Evolutionary conservation across 2,797 vertebrate species (phyloP), one percentile per base, ranked within the genome.

Genomic region (Apogon talboti): DNA sequence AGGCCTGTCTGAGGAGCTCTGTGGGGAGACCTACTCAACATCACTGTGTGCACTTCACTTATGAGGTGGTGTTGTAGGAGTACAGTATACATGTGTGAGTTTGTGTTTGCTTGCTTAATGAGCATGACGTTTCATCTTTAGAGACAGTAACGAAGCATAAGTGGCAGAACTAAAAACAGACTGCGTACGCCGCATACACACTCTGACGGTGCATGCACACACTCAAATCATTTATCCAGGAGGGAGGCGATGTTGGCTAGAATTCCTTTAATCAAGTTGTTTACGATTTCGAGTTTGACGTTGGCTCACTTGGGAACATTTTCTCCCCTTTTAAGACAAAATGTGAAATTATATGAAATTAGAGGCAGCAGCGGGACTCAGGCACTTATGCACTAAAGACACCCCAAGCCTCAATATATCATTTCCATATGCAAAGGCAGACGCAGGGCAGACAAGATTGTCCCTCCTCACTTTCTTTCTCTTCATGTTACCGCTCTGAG

Each of bases 191-290:
- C 15, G 1, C 33, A 12, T 58, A 62, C 55, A 55, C 45, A 50
- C 71, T 69, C 71, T 72, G 66, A 73, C 68, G 71, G 33, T 1
- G 9, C 33, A 8, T 9, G 33, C 58, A 68, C 60, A 72, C 76
- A 72, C 66, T 63, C 59, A 11, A 79, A 80, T 84, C 86, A 83
- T 81, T 88, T 85, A 83, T 79, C 71, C 81, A 83, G 73, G 68
- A 90, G 83, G 83, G 84, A 86, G 87, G 85, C 74, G 15, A 71
- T 71, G 66, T 59, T 83, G 55, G 50, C 60, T 79, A 75, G 81
- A 82, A 88, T 91, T 90, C 89, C 91, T 93, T 92, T 93, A 92
- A 93, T 94, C 91, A 92, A 85, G 72, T 88, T 92, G 91, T 93
- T 92, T 92, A 92, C 74, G 48, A 89, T 88, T 82, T 78, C 59